A percentile compares a stretch with the other conserved stretches of the same genome.
Conservation (phyloP, 2,113 vertebrate species). For the Tetrax tetrax region DNA sequence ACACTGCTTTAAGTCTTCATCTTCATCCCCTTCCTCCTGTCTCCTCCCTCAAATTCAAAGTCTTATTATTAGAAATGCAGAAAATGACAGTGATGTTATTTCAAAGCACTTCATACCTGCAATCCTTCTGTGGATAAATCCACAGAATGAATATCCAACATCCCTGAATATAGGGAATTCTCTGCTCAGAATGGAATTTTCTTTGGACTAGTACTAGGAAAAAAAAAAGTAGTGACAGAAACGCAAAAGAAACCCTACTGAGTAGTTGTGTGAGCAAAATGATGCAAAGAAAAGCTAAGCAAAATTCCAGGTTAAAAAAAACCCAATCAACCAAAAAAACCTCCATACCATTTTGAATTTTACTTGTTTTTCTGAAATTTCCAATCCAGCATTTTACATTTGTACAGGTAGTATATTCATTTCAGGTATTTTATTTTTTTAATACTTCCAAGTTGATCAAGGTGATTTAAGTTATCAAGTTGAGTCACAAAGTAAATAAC, state of each 20-base stretch:
- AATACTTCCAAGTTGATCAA: not conserved
- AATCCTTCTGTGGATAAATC: not conserved
- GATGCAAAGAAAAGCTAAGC: not conserved
- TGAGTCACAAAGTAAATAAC: not conserved
- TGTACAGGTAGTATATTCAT: not conserved
- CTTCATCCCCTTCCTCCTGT: not conserved
- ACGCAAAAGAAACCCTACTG: not conserved
- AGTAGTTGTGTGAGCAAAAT: not conserved
- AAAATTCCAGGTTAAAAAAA: not conserved
- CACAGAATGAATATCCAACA: not conserved
- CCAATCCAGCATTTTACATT: not conserved
- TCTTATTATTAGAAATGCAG: not conserved
- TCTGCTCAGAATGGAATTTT: accelerated
- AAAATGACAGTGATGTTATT: not conserved
- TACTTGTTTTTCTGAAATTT: not conserved
- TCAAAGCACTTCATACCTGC: not conserved
- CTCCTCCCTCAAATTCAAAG: not conserved
- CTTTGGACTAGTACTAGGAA: not conserved
- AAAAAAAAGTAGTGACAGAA: not conserved
- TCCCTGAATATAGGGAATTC: not conserved
- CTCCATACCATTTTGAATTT: not conserved
- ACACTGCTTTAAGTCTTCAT: not conserved
- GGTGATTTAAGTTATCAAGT: not conserved
- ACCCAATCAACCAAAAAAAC: not conserved
- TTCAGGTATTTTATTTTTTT: not conserved